Evolutionary conservation across 2,113 vertebrate species (phyloP).

Genomic region (Mus pahari): DNA sequence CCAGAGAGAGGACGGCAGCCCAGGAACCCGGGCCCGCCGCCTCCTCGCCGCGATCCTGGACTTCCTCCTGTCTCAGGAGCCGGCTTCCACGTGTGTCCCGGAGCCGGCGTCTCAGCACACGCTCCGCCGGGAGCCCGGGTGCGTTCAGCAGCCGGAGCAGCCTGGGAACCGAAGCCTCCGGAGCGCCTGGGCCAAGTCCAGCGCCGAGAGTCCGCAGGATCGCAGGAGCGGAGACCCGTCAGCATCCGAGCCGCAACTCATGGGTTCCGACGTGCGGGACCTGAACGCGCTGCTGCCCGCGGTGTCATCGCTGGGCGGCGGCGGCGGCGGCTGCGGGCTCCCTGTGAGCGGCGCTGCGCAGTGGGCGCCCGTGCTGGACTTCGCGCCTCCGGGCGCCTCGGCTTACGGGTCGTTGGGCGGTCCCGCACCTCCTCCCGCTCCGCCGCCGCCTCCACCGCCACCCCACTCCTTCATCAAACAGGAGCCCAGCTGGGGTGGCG

Average conservation of each 20-base stretch:
- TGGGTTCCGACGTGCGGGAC: conserved; percentile 96
- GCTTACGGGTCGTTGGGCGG: conserved; percentile 87
- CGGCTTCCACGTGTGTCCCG: conserved; percentile 84
- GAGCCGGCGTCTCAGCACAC: conserved; percentile 83
- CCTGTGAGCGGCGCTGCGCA: conserved; percentile 92
- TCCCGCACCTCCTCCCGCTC: conserved; percentile 83
- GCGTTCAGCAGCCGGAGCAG: conserved; percentile 82
- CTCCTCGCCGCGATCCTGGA: conserved; percentile 70
- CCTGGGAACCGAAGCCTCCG: conserved; percentile 75
- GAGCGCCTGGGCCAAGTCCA: conserved; percentile 81
- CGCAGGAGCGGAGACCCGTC: conserved; percentile 61
- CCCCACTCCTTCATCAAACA: conserved; percentile 98
- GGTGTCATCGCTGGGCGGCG: conserved; percentile 90
- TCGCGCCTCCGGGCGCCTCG: conserved; percentile 91
- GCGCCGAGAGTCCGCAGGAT: conserved; percentile 62
- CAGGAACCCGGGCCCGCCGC: conserved; percentile 54
- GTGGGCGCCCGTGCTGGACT: conserved; percentile 97
- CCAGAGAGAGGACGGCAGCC: conserved; percentile 43
- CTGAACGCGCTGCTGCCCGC: conserved; percentile 93
- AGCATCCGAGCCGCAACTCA: conserved; percentile 83
- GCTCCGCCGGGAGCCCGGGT: conserved; percentile 81
- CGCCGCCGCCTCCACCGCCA: conserved; percentile 88
- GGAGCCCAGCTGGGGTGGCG: conserved; percentile 94
- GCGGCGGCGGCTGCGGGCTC: conserved; percentile 91
- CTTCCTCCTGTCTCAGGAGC: conserved; percentile 80